These are phyloP conservation scores for Sebastes itinus DNA, from an alignment of 2,797 vertebrate species.

Conservation along the genomic window DNA sequence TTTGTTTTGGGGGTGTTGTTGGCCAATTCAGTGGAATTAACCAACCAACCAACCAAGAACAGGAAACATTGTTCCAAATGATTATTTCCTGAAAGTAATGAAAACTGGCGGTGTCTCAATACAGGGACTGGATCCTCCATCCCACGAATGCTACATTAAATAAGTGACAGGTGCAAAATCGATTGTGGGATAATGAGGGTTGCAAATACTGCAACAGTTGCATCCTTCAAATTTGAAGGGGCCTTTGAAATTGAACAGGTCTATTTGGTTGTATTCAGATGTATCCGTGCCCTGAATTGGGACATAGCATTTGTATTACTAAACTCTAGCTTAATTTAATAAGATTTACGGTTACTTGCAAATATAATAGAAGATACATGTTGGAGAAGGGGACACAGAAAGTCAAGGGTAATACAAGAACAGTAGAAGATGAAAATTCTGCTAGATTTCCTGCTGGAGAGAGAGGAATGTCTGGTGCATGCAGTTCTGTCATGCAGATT, in stretches of 20 bases:
- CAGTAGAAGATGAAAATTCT: conserved; percentile 8
- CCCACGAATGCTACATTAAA: neutral
- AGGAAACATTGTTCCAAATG: neutral
- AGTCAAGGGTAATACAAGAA: neutral
- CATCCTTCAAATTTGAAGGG: neutral
- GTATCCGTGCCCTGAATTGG: neutral
- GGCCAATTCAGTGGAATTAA: neutral
- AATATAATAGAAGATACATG: neutral
- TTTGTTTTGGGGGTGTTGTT: neutral
- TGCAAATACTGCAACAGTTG: neutral
- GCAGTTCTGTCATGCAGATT: conserved; percentile 58
- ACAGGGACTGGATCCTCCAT: neutral
- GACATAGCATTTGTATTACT: neutral
- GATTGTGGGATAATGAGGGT: neutral
- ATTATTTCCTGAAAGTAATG: neutral
- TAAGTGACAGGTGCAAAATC: neutral
- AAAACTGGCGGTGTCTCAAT: neutral
- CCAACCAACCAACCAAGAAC: neutral
- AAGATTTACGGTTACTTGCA: neutral
- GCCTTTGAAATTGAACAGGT: neutral
- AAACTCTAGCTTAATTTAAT: neutral
- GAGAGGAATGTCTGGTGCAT: conserved; percentile 38
- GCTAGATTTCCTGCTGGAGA: conserved; percentile 35
- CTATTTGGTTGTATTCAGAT: neutral
- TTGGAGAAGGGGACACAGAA: neutral